A percentile compares a stretch with the other conserved stretches of the same genome.
These are phyloP conservation scores for Episyrphus balteatus DNA, from an alignment of 1,140 invertebrate species.

Conservation along the genomic window DNA sequence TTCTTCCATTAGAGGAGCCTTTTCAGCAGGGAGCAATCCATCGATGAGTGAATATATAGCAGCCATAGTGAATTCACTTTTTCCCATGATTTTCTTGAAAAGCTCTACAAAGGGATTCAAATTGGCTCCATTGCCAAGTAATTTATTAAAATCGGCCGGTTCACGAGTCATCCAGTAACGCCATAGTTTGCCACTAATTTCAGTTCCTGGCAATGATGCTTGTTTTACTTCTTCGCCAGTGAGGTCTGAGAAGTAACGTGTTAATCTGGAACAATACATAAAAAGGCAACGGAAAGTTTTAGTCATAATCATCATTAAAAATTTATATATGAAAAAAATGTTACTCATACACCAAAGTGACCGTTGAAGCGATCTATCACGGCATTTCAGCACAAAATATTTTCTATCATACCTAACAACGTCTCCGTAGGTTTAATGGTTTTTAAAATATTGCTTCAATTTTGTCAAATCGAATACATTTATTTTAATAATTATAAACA, in stretches of 20 bases:
- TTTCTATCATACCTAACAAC: too few species aligned
- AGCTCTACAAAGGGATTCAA: conserved; percentile 44
- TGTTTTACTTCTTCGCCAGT: conserved; percentile 17
- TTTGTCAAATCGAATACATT: too few species aligned
- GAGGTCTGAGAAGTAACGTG: conserved; percentile 4
- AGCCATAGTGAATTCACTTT: conserved; percentile 51
- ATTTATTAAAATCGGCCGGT: conserved; percentile 45
- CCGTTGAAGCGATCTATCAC: too few species aligned
- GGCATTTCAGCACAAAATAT: too few species aligned
- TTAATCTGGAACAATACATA: background rate
- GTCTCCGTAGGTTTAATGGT: too few species aligned
- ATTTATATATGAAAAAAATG: too few species aligned
- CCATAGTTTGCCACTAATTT: conserved; percentile 57
- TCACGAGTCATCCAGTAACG: conserved; percentile 63
- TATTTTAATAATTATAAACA: too few species aligned
- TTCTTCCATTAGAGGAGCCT: conserved; percentile 49
- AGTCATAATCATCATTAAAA: too few species aligned
- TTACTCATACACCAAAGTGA: too few species aligned
- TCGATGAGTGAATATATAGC: conserved; percentile 57
- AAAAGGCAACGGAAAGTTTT: too few species aligned
- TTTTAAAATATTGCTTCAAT: too few species aligned
- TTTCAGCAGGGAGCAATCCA: conserved; percentile 48
- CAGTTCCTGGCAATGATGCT: conserved; percentile 45
- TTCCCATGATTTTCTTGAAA: conserved; percentile 44
- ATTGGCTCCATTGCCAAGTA: conserved; percentile 50